Evolutionary conservation across 2,888 invertebrate genomes (phyloP).

Genomic region (Melanchra persicariae): DNA sequence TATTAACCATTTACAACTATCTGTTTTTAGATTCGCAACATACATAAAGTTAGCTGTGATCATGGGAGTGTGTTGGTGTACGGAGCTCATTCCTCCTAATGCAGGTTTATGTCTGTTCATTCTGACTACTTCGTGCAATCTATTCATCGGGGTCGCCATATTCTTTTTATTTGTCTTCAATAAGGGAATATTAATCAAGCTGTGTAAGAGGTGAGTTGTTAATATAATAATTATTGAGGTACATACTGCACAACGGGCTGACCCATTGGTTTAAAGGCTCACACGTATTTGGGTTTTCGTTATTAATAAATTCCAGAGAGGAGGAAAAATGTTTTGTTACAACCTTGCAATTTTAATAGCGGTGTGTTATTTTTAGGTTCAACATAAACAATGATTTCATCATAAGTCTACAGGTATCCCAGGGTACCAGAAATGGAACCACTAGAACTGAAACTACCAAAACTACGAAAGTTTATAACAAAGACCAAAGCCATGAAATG

Average conservation of each 20-base stretch:
- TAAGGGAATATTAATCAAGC: slow-evolving; percentile 51
- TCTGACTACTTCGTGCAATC: slow-evolving; percentile 66
- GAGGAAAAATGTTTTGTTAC: not conserved
- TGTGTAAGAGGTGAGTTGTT: slow-evolving; percentile 68
- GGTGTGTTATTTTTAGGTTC: slow-evolving; percentile 38
- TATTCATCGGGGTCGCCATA: slow-evolving; percentile 69
- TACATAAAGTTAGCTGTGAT: slow-evolving; percentile 71
- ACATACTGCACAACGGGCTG: too few species aligned
- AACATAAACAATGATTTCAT: slow-evolving; percentile 28
- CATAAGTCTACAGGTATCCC: not conserved
- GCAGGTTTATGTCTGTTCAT: slow-evolving; percentile 27
- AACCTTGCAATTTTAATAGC: slow-evolving; percentile 2
- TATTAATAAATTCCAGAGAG: not conserved
- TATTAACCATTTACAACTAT: not conserved
- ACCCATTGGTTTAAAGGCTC: not conserved
- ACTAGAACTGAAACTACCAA: slow-evolving; percentile 1
- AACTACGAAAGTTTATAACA: not conserved
- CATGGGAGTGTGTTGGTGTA: slow-evolving; percentile 74
- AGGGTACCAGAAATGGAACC: slow-evolving; percentile 1
- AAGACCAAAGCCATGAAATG: slow-evolving; percentile 19
- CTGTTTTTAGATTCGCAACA: slow-evolving; percentile 64
- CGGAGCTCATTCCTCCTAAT: slow-evolving; percentile 63
- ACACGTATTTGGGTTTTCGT: not conserved
- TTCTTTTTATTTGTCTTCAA: slow-evolving; percentile 75
- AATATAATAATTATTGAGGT: not conserved